These are phyloP conservation scores for Gymnoscelis rufifasciata DNA, from an alignment of 2,888 invertebrate species.

Conservation along the genomic window DNA sequence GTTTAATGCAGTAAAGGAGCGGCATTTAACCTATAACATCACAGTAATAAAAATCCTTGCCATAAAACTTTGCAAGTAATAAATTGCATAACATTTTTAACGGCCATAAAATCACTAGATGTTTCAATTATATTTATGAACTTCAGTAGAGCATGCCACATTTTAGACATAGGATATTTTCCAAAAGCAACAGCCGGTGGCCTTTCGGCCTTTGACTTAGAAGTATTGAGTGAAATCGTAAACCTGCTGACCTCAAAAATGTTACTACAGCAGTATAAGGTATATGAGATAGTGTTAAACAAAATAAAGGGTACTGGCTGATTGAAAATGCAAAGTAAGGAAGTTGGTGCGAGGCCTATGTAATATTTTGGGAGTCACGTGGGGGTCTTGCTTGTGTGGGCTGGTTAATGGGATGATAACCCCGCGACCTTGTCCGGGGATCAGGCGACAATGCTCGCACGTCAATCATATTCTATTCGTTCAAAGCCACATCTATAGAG, in stretches of 20 bases:
- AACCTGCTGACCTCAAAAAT: constrained; percentile 63
- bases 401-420: constrained; percentile 36
- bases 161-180: constrained; percentile 49
- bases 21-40: constrained; percentile 17
- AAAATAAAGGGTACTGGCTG: too few relatives aligned
- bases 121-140: constrained; percentile 37
- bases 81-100: constrained; percentile 41
- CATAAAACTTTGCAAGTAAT: constrained; percentile 53
- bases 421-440: constrained; percentile 51
- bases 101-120: constrained; percentile 34
- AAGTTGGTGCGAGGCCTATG: too few relatives aligned
- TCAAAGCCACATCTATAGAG: constrained; percentile 73
- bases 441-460: constrained; percentile 56
- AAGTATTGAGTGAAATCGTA: constrained; percentile 62
- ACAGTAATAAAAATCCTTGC: constrained; percentile 22
- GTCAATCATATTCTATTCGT: constrained; percentile 70
- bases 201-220: constrained; percentile 40
- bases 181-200: constrained; percentile 54
- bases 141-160: constrained; percentile 33
- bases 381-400: neutral
- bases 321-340: too few relatives aligned
- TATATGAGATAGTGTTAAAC: constrained; percentile 12
- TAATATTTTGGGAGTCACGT: too few relatives aligned
- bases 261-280: constrained; percentile 40
- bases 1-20: constrained; percentile 3